phyloP scores from a whole-genome alignment of 2,113 vertebrate genomes.

The Rhineura floridana region DNA sequence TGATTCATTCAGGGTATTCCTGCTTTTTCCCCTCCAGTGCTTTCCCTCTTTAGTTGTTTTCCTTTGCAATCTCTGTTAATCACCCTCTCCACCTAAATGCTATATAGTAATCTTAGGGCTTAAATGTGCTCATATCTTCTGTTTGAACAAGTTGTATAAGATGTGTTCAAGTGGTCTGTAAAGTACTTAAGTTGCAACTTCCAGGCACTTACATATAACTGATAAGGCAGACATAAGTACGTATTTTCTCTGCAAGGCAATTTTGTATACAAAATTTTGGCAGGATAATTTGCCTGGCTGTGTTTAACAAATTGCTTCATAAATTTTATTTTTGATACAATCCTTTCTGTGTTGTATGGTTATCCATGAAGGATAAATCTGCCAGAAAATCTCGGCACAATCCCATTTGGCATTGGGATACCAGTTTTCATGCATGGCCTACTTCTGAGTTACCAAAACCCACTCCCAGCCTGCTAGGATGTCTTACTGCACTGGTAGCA shows the following conservation, averaged over 20 bases:
- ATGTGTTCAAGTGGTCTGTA: background rate
- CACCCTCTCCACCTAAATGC: slow-evolving; percentile 7
- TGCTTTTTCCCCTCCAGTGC: background rate
- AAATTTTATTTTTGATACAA: background rate
- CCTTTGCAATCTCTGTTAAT: slow-evolving; percentile 15
- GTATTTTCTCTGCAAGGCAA: background rate
- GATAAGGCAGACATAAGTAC: background rate
- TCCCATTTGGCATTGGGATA: background rate
- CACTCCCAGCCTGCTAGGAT: background rate
- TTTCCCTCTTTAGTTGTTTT: background rate
- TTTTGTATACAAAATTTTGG: background rate
- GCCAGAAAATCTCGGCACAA: slow-evolving; percentile 3
- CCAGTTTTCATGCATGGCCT: background rate
- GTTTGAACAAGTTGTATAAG: slow-evolving; percentile 36
- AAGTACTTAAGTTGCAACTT: slow-evolving; percentile 8
- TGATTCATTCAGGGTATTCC: background rate
- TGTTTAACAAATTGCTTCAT: background rate
- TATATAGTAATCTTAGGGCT: slow-evolving; percentile 19
- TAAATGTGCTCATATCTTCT: slow-evolving; percentile 34
- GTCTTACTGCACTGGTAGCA: background rate
- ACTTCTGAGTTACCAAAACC: background rate
- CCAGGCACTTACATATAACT: slow-evolving; percentile 1
- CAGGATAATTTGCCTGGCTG: slow-evolving; percentile 20
- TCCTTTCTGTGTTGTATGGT: background rate
- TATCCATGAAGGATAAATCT: background rate